Base-by-base conservation (phyloP, 2,113 vertebrate genomes). In the Colistium nudipinnis region DNA sequence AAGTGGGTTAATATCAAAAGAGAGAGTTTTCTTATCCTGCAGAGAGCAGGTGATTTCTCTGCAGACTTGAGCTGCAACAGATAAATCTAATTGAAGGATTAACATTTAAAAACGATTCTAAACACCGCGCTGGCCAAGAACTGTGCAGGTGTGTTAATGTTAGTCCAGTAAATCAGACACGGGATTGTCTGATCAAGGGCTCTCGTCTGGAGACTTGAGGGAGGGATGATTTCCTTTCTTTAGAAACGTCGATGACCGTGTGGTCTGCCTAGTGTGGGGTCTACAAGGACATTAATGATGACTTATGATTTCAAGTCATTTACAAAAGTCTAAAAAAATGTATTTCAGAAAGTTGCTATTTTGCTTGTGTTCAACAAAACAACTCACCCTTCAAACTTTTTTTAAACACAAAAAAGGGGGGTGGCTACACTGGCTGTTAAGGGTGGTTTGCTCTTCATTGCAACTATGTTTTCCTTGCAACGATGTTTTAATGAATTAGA, bases 141-240 rank as follows among this genome's bases (percentile, higher is more conserved):
- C 60, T 74, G 51, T 67, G 73, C 88, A 89, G 89, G 88, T 89
- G 82, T 88, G 81, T 89, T 89, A 81, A 85, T 70, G 67, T 90
- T 86, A 82, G 69, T n/a, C 54, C 70, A 57, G 71, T 89, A 78
- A 82, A 87, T 90, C 79, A 86, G 65, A 44, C 71, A 33, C 7
- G 19, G 44, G 53, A 79, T 77, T 16, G 35, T 74, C 31, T 63
- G 56, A 57, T 60, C 60, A 17, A 3, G 35, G 30, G 20, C 41
- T 70, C 70, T 22, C 14, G 61, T 53, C 62, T 71, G 43, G 30
- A 62, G 31, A 28, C 24, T 24, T 13, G 39, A 22, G n/a, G 17
- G 24, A 68, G 22, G 19, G 22, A 56, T n/a, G n/a, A n/a, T n/a
- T n/a, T n/a, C n/a, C n/a, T n/a, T n/a, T n/a, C n/a, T n/a, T n/a